Evolutionary conservation across 1,140 invertebrate species (phyloP).

Genomic region (Habropoda laboriosa): DNA sequence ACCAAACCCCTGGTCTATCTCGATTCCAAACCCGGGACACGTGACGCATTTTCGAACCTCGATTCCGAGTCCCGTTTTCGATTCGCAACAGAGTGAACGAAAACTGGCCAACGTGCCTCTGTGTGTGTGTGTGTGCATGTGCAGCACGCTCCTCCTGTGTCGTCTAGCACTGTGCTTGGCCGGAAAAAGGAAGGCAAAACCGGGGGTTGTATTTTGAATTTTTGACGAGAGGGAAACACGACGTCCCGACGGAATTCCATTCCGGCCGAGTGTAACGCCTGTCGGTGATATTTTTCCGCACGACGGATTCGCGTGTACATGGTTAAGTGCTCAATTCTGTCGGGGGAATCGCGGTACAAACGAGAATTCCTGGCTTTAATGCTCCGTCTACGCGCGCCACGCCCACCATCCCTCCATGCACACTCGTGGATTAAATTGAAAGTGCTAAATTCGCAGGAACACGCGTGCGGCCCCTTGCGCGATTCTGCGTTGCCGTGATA

Average conservation of each 20-base stretch:
- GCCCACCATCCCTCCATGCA: not conserved
- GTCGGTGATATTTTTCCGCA: slow-evolving; percentile 50
- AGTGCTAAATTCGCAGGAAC: slow-evolving; percentile 9
- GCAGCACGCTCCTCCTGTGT: too few relatives aligned
- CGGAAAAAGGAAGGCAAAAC: not conserved
- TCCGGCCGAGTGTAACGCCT: slow-evolving; percentile 20
- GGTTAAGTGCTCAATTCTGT: slow-evolving; percentile 50
- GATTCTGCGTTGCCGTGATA: not conserved
- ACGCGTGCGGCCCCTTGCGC: not conserved
- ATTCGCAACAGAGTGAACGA: too few relatives aligned
- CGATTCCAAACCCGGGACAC: slow-evolving; percentile 4
- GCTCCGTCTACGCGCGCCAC: not conserved
- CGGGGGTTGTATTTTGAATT: slow-evolving; percentile 30
- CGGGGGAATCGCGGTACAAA: slow-evolving; percentile 42
- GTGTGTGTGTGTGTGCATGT: too few relatives aligned
- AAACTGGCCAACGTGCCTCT: too few relatives aligned
- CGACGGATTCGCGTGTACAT: slow-evolving; percentile 40
- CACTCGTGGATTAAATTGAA: slow-evolving; percentile 16
- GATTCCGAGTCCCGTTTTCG: not conserved
- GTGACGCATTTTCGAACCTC: slow-evolving; percentile 21
- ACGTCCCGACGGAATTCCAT: slow-evolving; percentile 33
- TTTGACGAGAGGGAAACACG: slow-evolving; percentile 25
- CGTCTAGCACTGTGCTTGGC: too few relatives aligned
- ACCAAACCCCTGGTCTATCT: too few relatives aligned
- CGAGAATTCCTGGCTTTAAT: slow-evolving; percentile 38